Base-by-base conservation (phyloP, 1,140 invertebrate genomes). In the Drosophila chauvacae region DNA sequence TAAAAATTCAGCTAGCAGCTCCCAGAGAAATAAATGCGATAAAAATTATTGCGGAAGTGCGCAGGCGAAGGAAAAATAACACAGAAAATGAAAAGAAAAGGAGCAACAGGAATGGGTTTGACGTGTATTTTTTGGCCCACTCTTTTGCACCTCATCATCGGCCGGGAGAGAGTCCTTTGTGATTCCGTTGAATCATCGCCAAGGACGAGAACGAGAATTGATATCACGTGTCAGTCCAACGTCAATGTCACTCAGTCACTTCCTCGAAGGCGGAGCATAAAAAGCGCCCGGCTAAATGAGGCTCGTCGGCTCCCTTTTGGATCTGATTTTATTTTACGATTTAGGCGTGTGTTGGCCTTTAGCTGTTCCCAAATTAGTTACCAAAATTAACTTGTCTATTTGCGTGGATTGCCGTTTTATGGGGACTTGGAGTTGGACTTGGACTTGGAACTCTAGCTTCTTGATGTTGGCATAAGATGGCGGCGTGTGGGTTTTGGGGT, bases 21-120 rank as follows among this genome's bases (percentile, higher is more conserved):
- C 41, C 37, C 26, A 57, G 41, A 20, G 42, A 65, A 73, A 80
- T 66, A 72, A 87, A 87, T 87, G 62, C 84, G 85, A 88, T 88
- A 88, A 90, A 79, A 88, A 88, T 90, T 90, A 81, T 88, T 85
- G 85, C 81, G 85, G 84, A 88, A 88, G 81, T 90, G 74, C 81
- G 85, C 82, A 81, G 69, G 79, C 65, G 56, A 76, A 26, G 10
- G 5, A 53, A 35, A 35, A 53, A 51, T 30, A 30, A 53, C 41
- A 23, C 18, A 23, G 44, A 35, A 39, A 61, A 53, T 26, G 53
- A 26, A 56, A 56, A 55, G 51, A 55, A 55, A 63, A 48, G 48
- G 37, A 85, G 74, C 75, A 85, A 81, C 78, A 79, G 82, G 79
- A 86, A 41, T 63, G 65, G 73, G 75, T 51, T 58, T 20, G 47